Base-by-base conservation (phyloP, 2,888 invertebrate genomes). In the Sphaerophoria taeniata region DNA sequence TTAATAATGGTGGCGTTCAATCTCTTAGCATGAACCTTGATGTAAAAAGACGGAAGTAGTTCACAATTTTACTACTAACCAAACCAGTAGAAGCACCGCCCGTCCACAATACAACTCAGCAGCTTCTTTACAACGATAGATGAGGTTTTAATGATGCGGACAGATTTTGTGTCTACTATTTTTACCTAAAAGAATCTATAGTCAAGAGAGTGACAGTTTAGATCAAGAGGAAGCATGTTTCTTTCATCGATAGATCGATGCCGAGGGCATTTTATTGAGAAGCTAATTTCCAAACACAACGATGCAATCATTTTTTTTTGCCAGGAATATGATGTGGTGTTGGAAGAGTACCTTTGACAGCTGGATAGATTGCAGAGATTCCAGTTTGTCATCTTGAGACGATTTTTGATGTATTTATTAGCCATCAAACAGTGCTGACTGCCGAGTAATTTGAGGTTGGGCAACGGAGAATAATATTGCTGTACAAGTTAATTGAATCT, bases 211-310 rank as follows among this genome's bases (percentile, higher is more conserved):
- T 24, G 24, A 2, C 24, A 24, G 24, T 24, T 24, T 24, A 24
- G 24, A 1, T 24, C 24, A 24, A 24, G 24, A 24, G 24, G 24
- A 24, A 24, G 24, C 24, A 24, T 24, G 24, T 24, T 24, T 24
- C 24, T 58, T 12, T 33, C 33, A 51, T 49, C 31, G 16, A 31
- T 6, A 61, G 31, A 0, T 33, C 67, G 65, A 16, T 45, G 79
- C 70, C 72, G 36, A 16, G 58, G 67, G 79, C 71, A 58, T 60
- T 67, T 74, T 67, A 71, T 75, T 75, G 84, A 79, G 72, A 76
- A 79, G 69, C 80, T 72, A 76, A 80, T 84, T 80, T 80, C 58
- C 79, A 65, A 84, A 79, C n/a, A n/a, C 75, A 80, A 65, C 80
- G 51, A 55, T 56, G 73, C 45, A 45, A 73, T 78, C 72, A 72